A percentile compares a stretch with the other conserved stretches of the same genome.
Conservation (phyloP, 2,888 invertebrate species). For the Drosophila maculinotata region DNA sequence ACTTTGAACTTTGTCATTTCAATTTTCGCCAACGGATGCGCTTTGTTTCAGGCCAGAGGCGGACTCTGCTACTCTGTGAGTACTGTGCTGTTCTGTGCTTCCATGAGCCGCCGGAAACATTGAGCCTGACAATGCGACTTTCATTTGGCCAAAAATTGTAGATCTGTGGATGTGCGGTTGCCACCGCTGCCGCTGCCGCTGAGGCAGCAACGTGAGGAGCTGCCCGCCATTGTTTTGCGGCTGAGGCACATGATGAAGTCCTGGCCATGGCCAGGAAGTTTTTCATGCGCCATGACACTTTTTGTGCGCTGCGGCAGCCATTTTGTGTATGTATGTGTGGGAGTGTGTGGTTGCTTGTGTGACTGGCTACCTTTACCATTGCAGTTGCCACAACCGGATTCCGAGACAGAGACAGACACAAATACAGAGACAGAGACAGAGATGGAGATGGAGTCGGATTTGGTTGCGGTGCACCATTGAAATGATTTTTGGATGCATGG, state of each 20-base stretch:
- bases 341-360: slow-evolving; percentile 22
- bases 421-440: slow-evolving; percentile 1
- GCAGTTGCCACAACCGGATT: slow-evolving; percentile 30
- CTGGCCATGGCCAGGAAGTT: slow-evolving; percentile 71
- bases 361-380: slow-evolving; percentile 46
- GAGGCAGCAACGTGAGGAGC: slow-evolving; percentile 41
- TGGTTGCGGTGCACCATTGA: slow-evolving; percentile 57
- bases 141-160: slow-evolving; percentile 59
- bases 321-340: slow-evolving; percentile 56
- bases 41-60: slow-evolving; percentile 74
- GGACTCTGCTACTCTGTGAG: not conserved
- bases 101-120: slow-evolving; percentile 78
- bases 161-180: slow-evolving; percentile 38
- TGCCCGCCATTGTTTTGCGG: slow-evolving; percentile 74
- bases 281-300: slow-evolving; percentile 81
- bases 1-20: slow-evolving; percentile 85
- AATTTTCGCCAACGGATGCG: slow-evolving; percentile 83
- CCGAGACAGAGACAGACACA: slow-evolving; percentile 28
- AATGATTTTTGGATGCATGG: slow-evolving; percentile 80
- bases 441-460: slow-evolving; percentile 10
- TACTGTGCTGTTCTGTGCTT: slow-evolving; percentile 18
- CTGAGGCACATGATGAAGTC: slow-evolving; percentile 53
- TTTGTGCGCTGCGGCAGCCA: slow-evolving; percentile 74
- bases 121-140: slow-evolving; percentile 82
- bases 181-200: slow-evolving; percentile 1